A percentile compares a stretch with the other conserved stretches of the same genome.
These are phyloP conservation scores for Drosophila mayaguana DNA, from an alignment of 2,888 invertebrate genomes.

Conservation along the genomic window DNA sequence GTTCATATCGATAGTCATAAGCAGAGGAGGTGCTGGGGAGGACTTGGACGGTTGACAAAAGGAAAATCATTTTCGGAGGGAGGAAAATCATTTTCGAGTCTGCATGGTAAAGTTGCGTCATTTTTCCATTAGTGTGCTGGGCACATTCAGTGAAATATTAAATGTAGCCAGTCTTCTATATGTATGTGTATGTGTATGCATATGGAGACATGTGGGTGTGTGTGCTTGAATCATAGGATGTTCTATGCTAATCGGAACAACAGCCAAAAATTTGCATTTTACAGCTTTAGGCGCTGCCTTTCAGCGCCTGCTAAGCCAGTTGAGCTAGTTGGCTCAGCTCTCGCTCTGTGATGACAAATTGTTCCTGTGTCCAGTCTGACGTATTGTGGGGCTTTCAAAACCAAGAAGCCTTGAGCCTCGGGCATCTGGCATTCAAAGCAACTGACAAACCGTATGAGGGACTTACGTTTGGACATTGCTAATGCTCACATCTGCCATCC, in stretches of 20 bases:
- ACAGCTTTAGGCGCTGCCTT: conserved; percentile 57
- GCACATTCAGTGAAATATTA: neutral
- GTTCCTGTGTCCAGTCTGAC: conserved; percentile 43
- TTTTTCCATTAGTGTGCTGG: neutral
- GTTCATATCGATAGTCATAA: neutral
- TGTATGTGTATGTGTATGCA: neutral
- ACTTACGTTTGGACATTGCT: conserved; percentile 45
- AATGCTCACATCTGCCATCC: conserved; percentile 32
- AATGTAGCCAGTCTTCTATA: neutral
- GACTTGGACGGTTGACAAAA: neutral
- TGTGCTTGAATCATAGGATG: conserved; percentile 31
- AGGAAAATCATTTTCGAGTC: too few relatives aligned
- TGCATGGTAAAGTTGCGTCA: conserved; percentile 2
- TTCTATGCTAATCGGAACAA: conserved; percentile 69
- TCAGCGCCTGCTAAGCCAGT: conserved; percentile 53
- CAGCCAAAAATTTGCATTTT: conserved; percentile 65
- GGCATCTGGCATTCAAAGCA: conserved; percentile 46
- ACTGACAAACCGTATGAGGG: conserved; percentile 37
- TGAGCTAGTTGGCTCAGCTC: conserved; percentile 34
- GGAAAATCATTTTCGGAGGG: neutral
- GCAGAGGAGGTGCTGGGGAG: neutral
- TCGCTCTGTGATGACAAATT: conserved; percentile 54
- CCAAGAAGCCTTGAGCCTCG: conserved; percentile 39
- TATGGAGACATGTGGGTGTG: neutral
- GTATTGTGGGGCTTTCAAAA: conserved; percentile 46